Percentiles rank a stretch among this genome's conserved stretches.
phyloP scores from a whole-genome alignment of 2,888 invertebrate species.

The Steromphala cineraria region DNA sequence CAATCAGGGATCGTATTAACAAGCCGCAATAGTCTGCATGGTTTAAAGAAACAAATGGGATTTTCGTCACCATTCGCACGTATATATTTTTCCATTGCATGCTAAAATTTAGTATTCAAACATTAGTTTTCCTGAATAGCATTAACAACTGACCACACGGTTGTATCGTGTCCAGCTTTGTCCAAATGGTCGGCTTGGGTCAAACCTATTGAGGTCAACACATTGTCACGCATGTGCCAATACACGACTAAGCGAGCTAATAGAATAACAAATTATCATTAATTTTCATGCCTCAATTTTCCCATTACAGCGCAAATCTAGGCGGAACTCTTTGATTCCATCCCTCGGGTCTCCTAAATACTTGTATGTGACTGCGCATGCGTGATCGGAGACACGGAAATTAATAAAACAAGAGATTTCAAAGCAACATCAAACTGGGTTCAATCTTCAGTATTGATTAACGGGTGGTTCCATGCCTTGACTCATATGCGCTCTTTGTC shows the following conservation, averaged over 20 bases:
- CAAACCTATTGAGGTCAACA: background rate
- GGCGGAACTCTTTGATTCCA: background rate
- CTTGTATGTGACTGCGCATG: background rate
- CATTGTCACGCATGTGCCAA: background rate
- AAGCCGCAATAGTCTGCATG: too few relatives aligned
- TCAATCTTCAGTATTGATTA: background rate
- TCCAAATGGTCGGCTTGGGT: background rate
- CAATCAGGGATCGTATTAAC: too few relatives aligned
- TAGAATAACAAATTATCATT: background rate
- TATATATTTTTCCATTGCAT: too few relatives aligned
- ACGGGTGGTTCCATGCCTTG: background rate
- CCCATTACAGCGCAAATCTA: background rate
- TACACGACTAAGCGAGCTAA: background rate
- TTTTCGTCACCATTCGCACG: too few relatives aligned
- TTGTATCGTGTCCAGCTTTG: too few relatives aligned
- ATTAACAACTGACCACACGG: too few relatives aligned
- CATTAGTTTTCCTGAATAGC: too few relatives aligned
- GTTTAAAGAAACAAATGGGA: too few relatives aligned
- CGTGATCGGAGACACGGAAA: background rate
- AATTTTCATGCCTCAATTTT: background rate
- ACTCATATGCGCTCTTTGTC: slow-evolving; percentile 8
- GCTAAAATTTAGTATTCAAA: too few relatives aligned
- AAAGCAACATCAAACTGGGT: background rate
- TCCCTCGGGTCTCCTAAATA: background rate
- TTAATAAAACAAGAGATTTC: background rate